Evolutionary conservation across 2,888 invertebrate species (phyloP), one percentile per base, ranked within the genome.

Genomic region (Axea sp.): DNA sequence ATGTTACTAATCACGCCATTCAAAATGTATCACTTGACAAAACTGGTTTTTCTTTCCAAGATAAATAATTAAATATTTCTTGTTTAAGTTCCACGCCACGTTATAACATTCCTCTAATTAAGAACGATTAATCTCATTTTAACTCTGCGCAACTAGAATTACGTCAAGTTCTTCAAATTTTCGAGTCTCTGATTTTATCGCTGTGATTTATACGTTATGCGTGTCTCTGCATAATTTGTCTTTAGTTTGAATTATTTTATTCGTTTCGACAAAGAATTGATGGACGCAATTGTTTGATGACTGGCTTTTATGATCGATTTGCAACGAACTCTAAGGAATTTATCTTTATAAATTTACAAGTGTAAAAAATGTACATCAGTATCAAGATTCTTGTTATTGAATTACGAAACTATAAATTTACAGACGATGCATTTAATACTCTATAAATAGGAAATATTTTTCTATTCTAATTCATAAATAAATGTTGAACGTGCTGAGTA

Each of bases 171-270:
- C 28, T 47, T 47, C 60, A 60, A 60, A 60, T 47, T 60, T 47
- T 47, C 47, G 37, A 60, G 37, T 30, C 28, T n/a, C 47, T 2
- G 60, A 60, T 60, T 47, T 60, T 60, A 60, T 60, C 60, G 37
- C 3, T n/a, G 4, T 47, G 37, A 60, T 60, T 60, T 47, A 60
- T 60, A 26, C 37, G 12, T 60, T 47, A 47, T 60, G 60, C 47
- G 37, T 60, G 60, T 37, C 35, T 47, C 28, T 11, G 8, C 17
- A 37, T 47, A 60, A 60, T 60, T 60, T 47, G 35, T 28, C 26
- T 26, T 31, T 1, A 19, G 24, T 7, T 4, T 4, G 12, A 11
- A 19, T 19, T 51, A 26, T 26, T 35, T 51, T 37, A 51, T 51
- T 51, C 26, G 9, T n/a, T 22, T 15, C 2, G 11, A 26, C 9